phyloP scores from a whole-genome alignment of 2,888 invertebrate genomes.

The Drosophila melanocephala region DNA sequence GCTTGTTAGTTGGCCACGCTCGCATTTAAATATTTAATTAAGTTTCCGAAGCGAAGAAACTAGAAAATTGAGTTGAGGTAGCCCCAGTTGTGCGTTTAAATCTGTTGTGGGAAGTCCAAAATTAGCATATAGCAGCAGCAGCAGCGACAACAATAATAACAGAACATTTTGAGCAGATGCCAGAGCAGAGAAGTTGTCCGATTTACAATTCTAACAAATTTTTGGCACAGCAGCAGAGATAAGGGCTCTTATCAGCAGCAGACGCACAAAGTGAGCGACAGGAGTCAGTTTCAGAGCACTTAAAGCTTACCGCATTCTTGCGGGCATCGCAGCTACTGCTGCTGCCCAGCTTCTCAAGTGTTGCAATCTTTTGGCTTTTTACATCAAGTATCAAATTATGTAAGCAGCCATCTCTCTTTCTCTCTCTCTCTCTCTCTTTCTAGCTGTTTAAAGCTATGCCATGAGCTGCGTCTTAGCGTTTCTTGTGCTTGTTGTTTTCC shows the following conservation, averaged over 20 bases:
- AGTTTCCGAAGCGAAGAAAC: slow-evolving; percentile 28
- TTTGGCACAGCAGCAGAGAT: slow-evolving; percentile 4
- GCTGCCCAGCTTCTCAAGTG: slow-evolving; percentile 34
- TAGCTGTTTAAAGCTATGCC: not conserved
- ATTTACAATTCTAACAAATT: slow-evolving; percentile 16
- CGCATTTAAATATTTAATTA: slow-evolving; percentile 66
- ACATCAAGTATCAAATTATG: slow-evolving; percentile 54
- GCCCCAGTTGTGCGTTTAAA: slow-evolving; percentile 26
- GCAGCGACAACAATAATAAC: not conserved
- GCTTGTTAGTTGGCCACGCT: slow-evolving; percentile 29
- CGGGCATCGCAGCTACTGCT: slow-evolving; percentile 18
- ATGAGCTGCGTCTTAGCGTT: slow-evolving; percentile 29
- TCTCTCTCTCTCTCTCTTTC: not conserved
- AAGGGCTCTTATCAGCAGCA: slow-evolving; percentile 33
- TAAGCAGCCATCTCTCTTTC: slow-evolving; percentile 13
- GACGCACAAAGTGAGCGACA: slow-evolving; percentile 1
- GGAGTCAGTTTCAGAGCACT: slow-evolving; percentile 26
- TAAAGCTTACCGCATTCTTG: slow-evolving; percentile 42
- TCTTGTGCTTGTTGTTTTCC: slow-evolving; percentile 30
- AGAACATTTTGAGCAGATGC: slow-evolving; percentile 38
- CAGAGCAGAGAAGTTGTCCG: slow-evolving; percentile 23
- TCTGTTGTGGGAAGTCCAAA: slow-evolving; percentile 25
- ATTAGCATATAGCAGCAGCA: slow-evolving; percentile 45
- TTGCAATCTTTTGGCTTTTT: slow-evolving; percentile 58
- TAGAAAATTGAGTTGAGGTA: slow-evolving; percentile 19